Conservation (phyloP, 2,113 vertebrate species). For the Hippocampus zosterae region DNA sequence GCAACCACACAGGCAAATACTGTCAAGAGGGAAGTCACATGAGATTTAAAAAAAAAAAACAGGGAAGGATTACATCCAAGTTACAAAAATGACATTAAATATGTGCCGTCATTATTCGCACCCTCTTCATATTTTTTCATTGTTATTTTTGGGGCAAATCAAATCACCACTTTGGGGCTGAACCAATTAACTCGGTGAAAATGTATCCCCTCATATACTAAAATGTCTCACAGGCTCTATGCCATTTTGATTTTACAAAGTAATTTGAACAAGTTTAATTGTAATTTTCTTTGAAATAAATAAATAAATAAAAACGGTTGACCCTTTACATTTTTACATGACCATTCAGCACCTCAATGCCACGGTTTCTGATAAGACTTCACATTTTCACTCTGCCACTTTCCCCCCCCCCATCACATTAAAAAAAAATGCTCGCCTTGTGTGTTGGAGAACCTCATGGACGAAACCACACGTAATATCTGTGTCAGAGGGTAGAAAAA, state of each 20-base stretch:
- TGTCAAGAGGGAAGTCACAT: slow-evolving; percentile 21
- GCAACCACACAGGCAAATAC: slow-evolving; percentile 38
- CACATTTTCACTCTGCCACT: background rate
- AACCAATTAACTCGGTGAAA: background rate
- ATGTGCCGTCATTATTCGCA: background rate
- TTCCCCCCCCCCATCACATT: background rate
- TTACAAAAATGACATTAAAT: slow-evolving; percentile 2
- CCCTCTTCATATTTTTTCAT: background rate
- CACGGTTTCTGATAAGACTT: background rate
- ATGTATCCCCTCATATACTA: too few relatives aligned
- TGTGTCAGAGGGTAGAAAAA: background rate
- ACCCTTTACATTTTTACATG: too few relatives aligned
- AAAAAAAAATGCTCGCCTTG: background rate
- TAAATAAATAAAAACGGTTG: too few relatives aligned
- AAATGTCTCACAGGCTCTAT: too few relatives aligned
- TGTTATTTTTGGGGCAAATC: background rate
- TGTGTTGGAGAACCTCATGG: background rate
- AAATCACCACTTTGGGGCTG: background rate
- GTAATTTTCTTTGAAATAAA: too few relatives aligned
- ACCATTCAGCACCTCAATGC: too few relatives aligned
- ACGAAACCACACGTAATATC: slow-evolving; percentile 1
- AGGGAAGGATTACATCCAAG: background rate
- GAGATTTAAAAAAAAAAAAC: background rate
- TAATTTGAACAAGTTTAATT: too few relatives aligned
- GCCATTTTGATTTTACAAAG: too few relatives aligned